phyloP scores from a whole-genome alignment of 2,113 vertebrate species.

The Cromileptes altivelis region DNA sequence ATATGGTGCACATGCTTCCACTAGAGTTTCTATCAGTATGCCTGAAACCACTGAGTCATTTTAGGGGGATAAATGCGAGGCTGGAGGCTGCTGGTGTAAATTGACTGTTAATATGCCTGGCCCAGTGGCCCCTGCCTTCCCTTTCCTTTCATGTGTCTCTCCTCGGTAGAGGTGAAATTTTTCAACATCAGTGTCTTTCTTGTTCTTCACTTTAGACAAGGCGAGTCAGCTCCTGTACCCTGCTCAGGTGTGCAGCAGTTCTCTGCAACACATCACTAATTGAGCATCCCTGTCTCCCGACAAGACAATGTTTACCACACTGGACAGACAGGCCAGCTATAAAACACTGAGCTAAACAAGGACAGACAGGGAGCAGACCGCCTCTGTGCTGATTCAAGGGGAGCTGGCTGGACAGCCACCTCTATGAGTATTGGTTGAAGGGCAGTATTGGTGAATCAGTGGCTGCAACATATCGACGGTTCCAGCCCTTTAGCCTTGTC shows the following conservation, averaged over 20 bases:
- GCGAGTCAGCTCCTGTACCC: constrained; percentile 41
- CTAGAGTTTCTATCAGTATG: constrained; percentile 23
- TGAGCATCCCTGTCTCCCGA: constrained; percentile 31
- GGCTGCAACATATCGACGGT: constrained; percentile 48
- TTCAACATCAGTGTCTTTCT: constrained; percentile 16
- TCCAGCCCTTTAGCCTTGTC: constrained; percentile 23
- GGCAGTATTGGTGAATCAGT: constrained; percentile 42
- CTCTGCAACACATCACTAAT: constrained; percentile 55
- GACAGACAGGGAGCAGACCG: constrained; percentile 12
- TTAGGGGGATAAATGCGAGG: background rate
- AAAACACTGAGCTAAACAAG: constrained; percentile 47
- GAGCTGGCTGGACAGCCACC: constrained; percentile 15
- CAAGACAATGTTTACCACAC: constrained; percentile 12
- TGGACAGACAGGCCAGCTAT: constrained; percentile 15
- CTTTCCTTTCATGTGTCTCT: background rate
- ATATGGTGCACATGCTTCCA: background rate
- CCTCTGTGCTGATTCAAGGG: constrained; percentile 44
- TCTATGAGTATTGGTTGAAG: constrained; percentile 16
- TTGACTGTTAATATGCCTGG: background rate
- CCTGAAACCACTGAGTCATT: constrained; percentile 22
- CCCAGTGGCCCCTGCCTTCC: background rate
- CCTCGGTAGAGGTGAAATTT: background rate
- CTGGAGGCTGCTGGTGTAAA: background rate
- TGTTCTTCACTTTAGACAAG: background rate
- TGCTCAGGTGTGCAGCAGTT: constrained; percentile 58